Conservation (phyloP, 2,888 invertebrate species). For the Neuroscelio doddi region DNA sequence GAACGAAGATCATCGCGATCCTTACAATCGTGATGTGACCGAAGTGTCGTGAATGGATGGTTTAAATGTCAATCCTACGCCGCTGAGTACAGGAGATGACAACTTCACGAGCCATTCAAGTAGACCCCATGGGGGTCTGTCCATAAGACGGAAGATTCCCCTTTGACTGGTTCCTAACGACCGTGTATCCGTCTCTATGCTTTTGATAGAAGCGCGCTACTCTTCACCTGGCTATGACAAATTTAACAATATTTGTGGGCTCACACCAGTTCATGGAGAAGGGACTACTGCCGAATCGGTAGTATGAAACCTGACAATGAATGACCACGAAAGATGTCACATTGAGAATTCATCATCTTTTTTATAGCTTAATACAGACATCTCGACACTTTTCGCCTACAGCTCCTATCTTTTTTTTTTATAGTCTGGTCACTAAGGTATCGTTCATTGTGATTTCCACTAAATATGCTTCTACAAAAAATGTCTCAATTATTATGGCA, state of each 20-base stretch:
- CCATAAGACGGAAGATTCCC: conserved; percentile 32
- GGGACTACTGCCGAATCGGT: conserved; percentile 20
- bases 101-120: conserved; percentile 45
- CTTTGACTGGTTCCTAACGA: conserved; percentile 41
- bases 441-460: too few species aligned
- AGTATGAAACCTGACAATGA: conserved; percentile 43
- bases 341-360: conserved; percentile 56
- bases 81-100: conserved; percentile 40
- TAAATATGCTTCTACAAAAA: too few species aligned
- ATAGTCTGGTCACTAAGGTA: too few species aligned
- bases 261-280: conserved; percentile 31
- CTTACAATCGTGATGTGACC: conserved; percentile 13
- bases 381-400: conserved; percentile 16
- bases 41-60: conserved; percentile 32
- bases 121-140: conserved; percentile 38
- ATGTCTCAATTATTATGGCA: too few species aligned
- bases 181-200: conserved; percentile 61
- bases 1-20: conserved; percentile 10
- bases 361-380: conserved; percentile 30
- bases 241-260: conserved; percentile 60
- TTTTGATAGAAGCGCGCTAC: conserved; percentile 41
- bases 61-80: conserved; percentile 24
- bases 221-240: conserved; percentile 67
- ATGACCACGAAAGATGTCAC: conserved; percentile 55
- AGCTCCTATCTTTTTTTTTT: conserved; percentile 2